Evolutionary conservation across 2,797 vertebrate genomes (phyloP).

Genomic region (Lacerta bilineata): DNA sequence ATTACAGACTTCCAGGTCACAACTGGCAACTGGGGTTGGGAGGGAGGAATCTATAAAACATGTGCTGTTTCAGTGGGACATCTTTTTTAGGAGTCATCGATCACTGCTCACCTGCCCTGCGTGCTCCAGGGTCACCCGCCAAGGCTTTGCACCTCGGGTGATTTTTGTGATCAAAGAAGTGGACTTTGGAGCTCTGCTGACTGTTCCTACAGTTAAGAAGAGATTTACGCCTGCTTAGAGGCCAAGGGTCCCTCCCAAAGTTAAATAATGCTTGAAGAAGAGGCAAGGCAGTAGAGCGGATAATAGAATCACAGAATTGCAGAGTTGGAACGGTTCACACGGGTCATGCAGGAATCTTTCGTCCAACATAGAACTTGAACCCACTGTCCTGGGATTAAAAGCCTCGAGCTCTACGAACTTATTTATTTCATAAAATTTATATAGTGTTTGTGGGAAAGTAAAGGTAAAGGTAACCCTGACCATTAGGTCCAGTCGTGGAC

Average conservation of each 20-base stretch:
- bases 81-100: conserved; percentile 51
- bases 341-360: no score
- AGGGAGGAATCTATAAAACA: conserved; percentile 32
- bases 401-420: no score
- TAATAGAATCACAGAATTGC: no score
- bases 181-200: neutral
- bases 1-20: neutral
- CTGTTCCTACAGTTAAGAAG: no score
- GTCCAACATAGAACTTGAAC: no score
- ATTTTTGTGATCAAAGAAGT: conserved; percentile 56
- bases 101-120: conserved; percentile 54
- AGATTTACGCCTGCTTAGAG: neutral
- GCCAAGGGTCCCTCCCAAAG: neutral
- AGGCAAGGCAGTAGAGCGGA: neutral
- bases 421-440: no score
- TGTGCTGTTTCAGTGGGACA: conserved; percentile 49
- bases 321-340: no score
- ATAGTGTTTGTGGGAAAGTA: no score
- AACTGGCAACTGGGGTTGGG: no score
- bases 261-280: neutral
- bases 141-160: neutral
- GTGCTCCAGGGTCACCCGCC: neutral
- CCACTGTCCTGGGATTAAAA: no score
- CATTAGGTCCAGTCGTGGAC: no score
- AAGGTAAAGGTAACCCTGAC: no score